Percentiles rank a stretch among this genome's conserved stretches.
phyloP scores from a whole-genome alignment of 2,888 invertebrate species.

The Phyllotreta cruciferae region DNA sequence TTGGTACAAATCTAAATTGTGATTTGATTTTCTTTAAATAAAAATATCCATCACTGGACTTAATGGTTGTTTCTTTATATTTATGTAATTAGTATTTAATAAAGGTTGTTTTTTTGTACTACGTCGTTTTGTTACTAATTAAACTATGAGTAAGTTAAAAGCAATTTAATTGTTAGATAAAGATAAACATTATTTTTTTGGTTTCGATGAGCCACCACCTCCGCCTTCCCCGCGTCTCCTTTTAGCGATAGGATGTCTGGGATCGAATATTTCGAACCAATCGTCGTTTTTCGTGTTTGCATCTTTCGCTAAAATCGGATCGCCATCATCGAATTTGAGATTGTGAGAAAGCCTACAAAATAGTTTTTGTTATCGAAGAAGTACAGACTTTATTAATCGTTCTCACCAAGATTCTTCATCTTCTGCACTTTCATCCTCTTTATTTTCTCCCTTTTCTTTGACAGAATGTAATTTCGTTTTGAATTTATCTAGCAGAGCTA shows the following conservation, averaged over 20 bases:
- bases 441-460: slow-evolving; percentile 66
- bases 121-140: no score
- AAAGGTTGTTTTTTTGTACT: no score
- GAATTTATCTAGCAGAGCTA: slow-evolving; percentile 83
- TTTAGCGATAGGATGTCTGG: slow-evolving; percentile 92
- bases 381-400: slow-evolving; percentile 10
- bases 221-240: slow-evolving; percentile 82
- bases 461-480: slow-evolving; percentile 76
- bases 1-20: slow-evolving; percentile 16
- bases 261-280: slow-evolving; percentile 97
- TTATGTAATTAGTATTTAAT: slow-evolving; percentile 3
- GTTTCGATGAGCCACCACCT: slow-evolving; percentile 39
- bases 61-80: slow-evolving; percentile 18
- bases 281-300: slow-evolving; percentile 92
- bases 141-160: no score
- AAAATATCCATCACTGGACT: slow-evolving; percentile 22
- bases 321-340: slow-evolving; percentile 72
- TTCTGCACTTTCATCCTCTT: slow-evolving; percentile 46
- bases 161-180: no score
- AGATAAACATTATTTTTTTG: slow-evolving; percentile 35
- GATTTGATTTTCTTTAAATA: slow-evolving; percentile 23
- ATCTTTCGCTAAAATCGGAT: slow-evolving; percentile 83
- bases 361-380: slow-evolving; percentile 9
- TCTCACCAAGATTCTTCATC: slow-evolving; percentile 49
- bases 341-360: slow-evolving; percentile 69